phyloP scores from a whole-genome alignment of 2,797 vertebrate genomes.

The Microcaecilia unicolor region DNA sequence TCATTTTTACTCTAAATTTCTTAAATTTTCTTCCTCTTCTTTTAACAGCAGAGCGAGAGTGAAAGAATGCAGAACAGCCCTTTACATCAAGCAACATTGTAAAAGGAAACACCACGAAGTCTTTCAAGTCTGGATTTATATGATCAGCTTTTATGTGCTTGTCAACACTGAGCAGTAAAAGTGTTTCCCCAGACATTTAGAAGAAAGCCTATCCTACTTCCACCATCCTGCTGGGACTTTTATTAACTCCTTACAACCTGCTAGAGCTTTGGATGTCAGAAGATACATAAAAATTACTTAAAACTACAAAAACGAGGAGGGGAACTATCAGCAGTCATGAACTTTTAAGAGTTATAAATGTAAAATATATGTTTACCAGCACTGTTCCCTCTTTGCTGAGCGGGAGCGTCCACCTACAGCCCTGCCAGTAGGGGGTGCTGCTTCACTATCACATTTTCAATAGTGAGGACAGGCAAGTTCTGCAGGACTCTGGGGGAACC shows the following conservation, averaged over 20 bases:
- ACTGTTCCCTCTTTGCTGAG: no score
- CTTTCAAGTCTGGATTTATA: conserved; percentile 66
- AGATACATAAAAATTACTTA: conserved; percentile 42
- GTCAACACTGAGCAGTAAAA: conserved; percentile 67
- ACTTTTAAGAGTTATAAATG: no score
- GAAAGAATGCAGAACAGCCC: conserved; percentile 59
- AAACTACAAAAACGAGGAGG: no score
- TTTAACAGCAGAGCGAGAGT: conserved; percentile 31
- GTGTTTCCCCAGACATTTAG: conserved; percentile 45
- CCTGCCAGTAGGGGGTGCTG: no score
- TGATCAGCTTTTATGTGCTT: conserved; percentile 82
- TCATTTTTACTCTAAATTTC: conserved; percentile 19
- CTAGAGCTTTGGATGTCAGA: conserved; percentile 39
- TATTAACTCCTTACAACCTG: conserved; percentile 63
- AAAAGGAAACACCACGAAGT: conserved; percentile 59
- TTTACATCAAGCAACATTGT: conserved; percentile 74
- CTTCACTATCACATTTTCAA: no score
- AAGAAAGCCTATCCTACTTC: conserved; percentile 48
- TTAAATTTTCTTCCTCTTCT: conserved; percentile 24
- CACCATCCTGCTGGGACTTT: conserved; percentile 57
- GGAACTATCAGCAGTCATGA: no score
- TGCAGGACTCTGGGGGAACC: no score
- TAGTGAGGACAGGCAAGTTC: no score
- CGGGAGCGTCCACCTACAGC: no score
- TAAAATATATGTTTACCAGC: no score